Base-by-base conservation (phyloP, 2,797 vertebrate genomes). In the Megaceryle alcyon region DNA sequence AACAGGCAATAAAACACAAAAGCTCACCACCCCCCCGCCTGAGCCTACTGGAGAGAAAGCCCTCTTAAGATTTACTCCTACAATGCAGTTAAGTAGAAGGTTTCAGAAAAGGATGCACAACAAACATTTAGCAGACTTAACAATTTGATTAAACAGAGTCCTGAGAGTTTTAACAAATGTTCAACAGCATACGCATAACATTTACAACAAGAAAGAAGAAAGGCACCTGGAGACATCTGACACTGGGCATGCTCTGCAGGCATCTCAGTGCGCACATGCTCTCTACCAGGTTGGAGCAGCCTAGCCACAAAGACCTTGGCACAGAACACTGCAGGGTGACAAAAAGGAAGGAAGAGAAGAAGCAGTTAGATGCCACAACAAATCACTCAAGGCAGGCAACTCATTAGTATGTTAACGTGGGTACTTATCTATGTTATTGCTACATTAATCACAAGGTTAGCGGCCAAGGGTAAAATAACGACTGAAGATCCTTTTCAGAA, bases 201-300 rank as follows among this genome's bases (percentile, higher is more conserved):
- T 98, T 98, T 98, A 98, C 98, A 98, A 98, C 98, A 99, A 98
- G 98, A 99, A 99, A 99, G 98, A 98, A 99, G 99, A 99, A 98
- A 98, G 98, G 98, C 98, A 98, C 98, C 98, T 98, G 98, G 98
- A 99, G 99, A 98, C 99, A 99, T 99, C 99, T 99, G 99, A 99
- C 99, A 99, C 99, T 99, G 98, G 99, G 99, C 99, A 99, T 99
- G 99, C 99, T 99, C 99, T 99, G 99, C 99, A 99, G 99, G 99
- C 99, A 99, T 99, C 99, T 99, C 99, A 99, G 99, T 99, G 99
- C 99, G 99, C 99, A 99, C 99, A 99, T 99, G 99, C 99, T 99
- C 99, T 99, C 99, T 99, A 99, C 99, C 99, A 99, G 99, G 99
- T 99, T 99, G 98, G 99, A 99, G 99, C 99, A 99, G 99, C 99